A percentile compares a stretch with the other conserved stretches of the same genome.
Conservation (phyloP, 2,888 invertebrate species). For the Nudaria mundana region DNA sequence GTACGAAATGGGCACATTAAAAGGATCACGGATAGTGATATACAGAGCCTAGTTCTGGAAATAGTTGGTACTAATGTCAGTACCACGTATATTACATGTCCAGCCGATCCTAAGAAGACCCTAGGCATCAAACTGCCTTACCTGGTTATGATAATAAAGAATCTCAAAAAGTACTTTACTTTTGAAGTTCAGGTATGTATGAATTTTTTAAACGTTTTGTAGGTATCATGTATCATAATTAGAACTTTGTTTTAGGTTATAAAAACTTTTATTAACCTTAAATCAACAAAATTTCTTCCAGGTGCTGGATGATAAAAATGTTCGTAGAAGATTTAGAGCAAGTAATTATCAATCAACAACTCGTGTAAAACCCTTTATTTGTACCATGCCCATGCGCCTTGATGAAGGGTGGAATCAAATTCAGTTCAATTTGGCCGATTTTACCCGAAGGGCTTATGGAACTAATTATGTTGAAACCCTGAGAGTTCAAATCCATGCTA, state of each 20-base stretch:
- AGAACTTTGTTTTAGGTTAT: conserved; percentile 8
- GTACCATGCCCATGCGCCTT: conserved; percentile 97
- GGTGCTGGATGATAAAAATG: conserved; percentile 97
- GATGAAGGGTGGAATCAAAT: conserved; percentile 98
- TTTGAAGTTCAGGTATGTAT: conserved; percentile 95
- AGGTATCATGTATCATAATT: background rate
- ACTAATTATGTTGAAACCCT: conserved; percentile 96
- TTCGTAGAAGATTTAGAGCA: conserved; percentile 91
- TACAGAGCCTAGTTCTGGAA: conserved; percentile 95
- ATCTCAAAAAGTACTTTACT: conserved; percentile 95
- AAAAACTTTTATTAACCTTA: conserved; percentile 36
- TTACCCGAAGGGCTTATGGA: conserved; percentile 96
- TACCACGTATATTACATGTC: conserved; percentile 96
- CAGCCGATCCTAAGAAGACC: conserved; percentile 93
- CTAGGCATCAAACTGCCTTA: conserved; percentile 96
- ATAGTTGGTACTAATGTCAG: conserved; percentile 96
- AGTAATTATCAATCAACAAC: conserved; percentile 98
- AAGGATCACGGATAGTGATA: conserved; percentile 96
- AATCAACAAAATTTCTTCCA: conserved; percentile 70
- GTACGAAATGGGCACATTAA: conserved; percentile 97
- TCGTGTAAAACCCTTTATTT: conserved; percentile 97
- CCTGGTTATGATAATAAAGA: conserved; percentile 97
- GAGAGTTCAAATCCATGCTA: conserved; percentile 96
- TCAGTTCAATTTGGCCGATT: conserved; percentile 97
- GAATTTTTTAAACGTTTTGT: background rate